Evolutionary conservation across 1,140 invertebrate species (phyloP).

Genomic region (Campoletis sonorensis): DNA sequence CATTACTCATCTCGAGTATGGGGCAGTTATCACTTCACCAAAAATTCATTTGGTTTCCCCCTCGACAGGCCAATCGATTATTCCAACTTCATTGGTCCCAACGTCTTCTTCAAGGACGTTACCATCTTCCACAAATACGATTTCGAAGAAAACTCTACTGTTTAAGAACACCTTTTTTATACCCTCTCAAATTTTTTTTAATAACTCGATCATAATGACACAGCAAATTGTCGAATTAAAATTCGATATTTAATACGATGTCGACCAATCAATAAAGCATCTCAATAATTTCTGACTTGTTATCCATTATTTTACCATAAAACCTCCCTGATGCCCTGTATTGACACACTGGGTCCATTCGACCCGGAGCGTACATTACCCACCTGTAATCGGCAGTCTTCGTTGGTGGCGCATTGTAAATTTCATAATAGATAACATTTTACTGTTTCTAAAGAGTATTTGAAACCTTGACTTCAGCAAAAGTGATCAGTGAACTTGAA

Average conservation of each 20-base stretch:
- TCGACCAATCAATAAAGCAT: slow-evolving; percentile 4
- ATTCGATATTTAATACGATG: not conserved
- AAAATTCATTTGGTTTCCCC: slow-evolving; percentile 81
- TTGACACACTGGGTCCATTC: too few species aligned
- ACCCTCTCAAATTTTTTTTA: not conserved
- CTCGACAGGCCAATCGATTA: slow-evolving; percentile 81
- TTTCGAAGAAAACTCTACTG: slow-evolving; percentile 64
- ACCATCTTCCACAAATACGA: slow-evolving; percentile 80
- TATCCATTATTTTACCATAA: too few species aligned
- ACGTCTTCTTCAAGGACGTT: slow-evolving; percentile 82
- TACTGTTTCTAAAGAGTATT: too few species aligned
- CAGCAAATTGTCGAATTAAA: not conserved
- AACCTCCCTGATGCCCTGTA: too few species aligned
- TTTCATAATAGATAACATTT: too few species aligned
- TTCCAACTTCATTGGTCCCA: slow-evolving; percentile 79
- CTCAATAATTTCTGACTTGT: not conserved
- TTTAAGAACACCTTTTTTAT: slow-evolving; percentile 27
- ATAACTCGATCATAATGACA: not conserved
- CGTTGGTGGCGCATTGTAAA: too few species aligned
- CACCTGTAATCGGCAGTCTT: too few species aligned
- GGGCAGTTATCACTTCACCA: slow-evolving; percentile 58
- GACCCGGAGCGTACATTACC: too few species aligned
- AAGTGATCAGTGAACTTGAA: too few species aligned
- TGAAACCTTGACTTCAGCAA: too few species aligned
- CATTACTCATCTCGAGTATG: slow-evolving; percentile 65